Evolutionary conservation across 2,797 vertebrate species (phyloP), one percentile per base, ranked within the genome.

Genomic region (Sternarchorhynchus goeldii): DNA sequence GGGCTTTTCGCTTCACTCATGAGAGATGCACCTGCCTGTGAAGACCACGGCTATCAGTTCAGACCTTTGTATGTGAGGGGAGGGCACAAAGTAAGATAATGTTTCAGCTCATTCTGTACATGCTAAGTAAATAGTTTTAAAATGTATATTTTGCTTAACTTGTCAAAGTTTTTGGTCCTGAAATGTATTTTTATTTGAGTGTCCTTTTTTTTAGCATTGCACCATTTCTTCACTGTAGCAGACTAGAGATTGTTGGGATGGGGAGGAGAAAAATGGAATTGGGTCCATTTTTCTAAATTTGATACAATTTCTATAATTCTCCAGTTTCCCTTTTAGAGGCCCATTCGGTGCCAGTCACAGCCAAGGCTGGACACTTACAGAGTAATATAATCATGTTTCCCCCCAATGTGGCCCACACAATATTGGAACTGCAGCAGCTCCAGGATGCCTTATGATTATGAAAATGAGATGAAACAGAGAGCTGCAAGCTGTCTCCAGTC

Each of bases 221-320:
- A 41, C 0, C 4, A 21, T 10, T 84, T 87, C 85, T 84, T 86
- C 84, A 81, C 79, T 66, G 39, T 78, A 87, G 81, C 84, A 85
- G 85, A 84, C 85, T 77, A 70, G 21, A 73, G 82, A 84, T 81
- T 80, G 82, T 80, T 60, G 21, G 20, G 80, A 65, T 68, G 74
- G 55, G 75, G 25, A 68, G 39, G 45, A 76, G 78, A 66, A 64
- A 74, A 76, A 85, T 84, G 31, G 55, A 88, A 87, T 87, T 78
- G 80, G 83, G 60, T 64, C 82, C 73, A 87, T 90, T 90, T 91
- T 91, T 90, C 78, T 82, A 90, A 91, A 91, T 91, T 87, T 89
- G 84, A 90, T 91, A 88, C 85, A 91, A 89, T 92, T 89, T 91
- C 80, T n/a, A 80, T 82, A 86, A 90, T 90, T 90, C 88, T 90